Evolutionary conservation across 2,797 vertebrate species (phyloP).

Genomic region (Antrozous pallidus): DNA sequence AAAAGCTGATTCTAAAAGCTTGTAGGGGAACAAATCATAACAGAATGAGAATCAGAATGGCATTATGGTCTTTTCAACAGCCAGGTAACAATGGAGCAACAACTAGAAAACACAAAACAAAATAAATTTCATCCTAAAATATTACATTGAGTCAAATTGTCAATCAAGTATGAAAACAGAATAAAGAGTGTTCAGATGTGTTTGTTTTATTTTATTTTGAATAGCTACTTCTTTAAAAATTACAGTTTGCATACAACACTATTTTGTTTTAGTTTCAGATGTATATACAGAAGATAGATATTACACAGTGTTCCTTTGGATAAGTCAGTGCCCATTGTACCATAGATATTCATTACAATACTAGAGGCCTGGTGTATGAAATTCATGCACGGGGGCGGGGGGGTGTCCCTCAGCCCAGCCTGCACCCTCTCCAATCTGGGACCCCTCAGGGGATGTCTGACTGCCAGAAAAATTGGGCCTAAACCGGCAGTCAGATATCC

Average conservation of each 20-base stretch:
- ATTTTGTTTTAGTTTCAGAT: neutral
- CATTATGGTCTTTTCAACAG: neutral
- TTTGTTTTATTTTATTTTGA: neutral
- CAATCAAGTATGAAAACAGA: neutral
- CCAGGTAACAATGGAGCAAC: neutral
- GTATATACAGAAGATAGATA: neutral
- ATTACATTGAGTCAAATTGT: neutral
- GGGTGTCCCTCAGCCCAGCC: too few relatives aligned
- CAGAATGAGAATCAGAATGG: neutral
- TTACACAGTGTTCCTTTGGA: neutral
- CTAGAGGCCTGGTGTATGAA: too few relatives aligned
- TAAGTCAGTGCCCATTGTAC: neutral
- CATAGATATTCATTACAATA: neutral
- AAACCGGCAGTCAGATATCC: too few relatives aligned
- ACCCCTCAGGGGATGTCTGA: too few relatives aligned
- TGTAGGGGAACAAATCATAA: neutral
- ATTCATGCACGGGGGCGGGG: too few relatives aligned
- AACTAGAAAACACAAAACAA: neutral
- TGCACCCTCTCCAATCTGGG: too few relatives aligned
- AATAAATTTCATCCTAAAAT: neutral
- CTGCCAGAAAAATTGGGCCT: too few relatives aligned
- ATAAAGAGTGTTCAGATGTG: neutral
- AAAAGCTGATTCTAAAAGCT: neutral
- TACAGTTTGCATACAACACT: neutral
- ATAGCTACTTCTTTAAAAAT: neutral